phyloP scores from a whole-genome alignment of 30 jellyfish, hydroid and myxozoan genomes.

The Nemopilema nomurai region DNA sequence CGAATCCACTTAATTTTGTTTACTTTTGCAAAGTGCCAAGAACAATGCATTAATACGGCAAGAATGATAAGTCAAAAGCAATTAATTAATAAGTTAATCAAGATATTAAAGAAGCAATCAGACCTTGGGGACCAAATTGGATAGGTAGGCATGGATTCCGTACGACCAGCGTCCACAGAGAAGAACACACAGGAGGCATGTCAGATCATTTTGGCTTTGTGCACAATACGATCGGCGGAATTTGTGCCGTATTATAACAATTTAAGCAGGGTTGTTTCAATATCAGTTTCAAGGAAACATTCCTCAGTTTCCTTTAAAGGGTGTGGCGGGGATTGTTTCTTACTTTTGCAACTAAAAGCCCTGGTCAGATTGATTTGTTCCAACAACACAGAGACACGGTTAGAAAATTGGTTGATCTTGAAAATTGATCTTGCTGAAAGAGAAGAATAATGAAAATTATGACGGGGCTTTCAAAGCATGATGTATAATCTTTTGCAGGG shows the following conservation, averaged over 20 bases:
- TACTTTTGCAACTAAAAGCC: too few species aligned
- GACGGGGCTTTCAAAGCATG: too few species aligned
- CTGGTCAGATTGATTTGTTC: too few species aligned
- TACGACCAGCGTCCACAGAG: slow-evolving; percentile 4
- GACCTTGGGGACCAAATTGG: slow-evolving; percentile 46
- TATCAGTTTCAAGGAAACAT: not conserved
- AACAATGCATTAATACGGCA: slow-evolving; percentile 50
- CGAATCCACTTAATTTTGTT: slow-evolving; percentile 48
- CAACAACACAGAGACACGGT: too few species aligned
- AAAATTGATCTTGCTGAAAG: too few species aligned
- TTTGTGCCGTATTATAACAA: not conserved
- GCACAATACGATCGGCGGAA: not conserved
- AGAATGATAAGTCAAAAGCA: slow-evolving; percentile 63
- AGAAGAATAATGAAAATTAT: too few species aligned
- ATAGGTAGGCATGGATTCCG: slow-evolving; percentile 32
- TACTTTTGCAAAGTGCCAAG: slow-evolving; percentile 45
- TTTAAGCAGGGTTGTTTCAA: not conserved
- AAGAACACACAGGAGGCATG: slow-evolving; percentile 61
- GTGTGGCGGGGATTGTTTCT: not conserved
- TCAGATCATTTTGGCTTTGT: not conserved
- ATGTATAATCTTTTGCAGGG: too few species aligned
- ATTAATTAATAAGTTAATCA: slow-evolving; percentile 53
- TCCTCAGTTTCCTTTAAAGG: not conserved
- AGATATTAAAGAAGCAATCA: slow-evolving; percentile 47
- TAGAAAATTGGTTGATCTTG: too few species aligned